phyloP scores from a whole-genome alignment of 2,888 invertebrate species.

The Brachyptera risi region DNA sequence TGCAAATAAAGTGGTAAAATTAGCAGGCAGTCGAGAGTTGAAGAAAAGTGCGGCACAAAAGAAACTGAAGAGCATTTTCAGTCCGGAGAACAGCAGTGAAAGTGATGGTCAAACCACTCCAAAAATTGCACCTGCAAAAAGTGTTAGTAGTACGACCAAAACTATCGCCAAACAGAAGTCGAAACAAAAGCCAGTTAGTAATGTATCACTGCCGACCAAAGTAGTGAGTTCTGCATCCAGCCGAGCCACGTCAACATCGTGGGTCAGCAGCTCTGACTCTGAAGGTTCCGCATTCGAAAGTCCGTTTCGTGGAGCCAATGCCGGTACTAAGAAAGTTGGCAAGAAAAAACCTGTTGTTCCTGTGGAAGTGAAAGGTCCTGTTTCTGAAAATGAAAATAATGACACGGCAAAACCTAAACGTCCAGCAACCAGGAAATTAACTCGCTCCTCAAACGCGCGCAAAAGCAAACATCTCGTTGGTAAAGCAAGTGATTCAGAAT shows the following conservation, averaged over 20 bases:
- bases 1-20: neutral
- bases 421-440: slow-evolving; percentile 58
- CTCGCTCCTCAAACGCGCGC: slow-evolving; percentile 64
- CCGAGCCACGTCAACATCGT: slow-evolving; percentile 10
- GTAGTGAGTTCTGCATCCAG: slow-evolving; percentile 8
- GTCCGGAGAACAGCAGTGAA: slow-evolving; percentile 73
- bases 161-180: slow-evolving; percentile 38
- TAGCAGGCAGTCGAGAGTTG: slow-evolving; percentile 33
- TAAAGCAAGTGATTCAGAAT: slow-evolving; percentile 38
- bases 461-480: slow-evolving; percentile 39
- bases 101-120: slow-evolving; percentile 47
- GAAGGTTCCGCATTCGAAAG: slow-evolving; percentile 26
- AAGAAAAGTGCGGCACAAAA: slow-evolving; percentile 37
- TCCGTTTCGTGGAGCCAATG: neutral
- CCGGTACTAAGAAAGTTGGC: slow-evolving; percentile 36
- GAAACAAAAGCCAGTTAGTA: slow-evolving; percentile 34
- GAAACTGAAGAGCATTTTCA: slow-evolving; percentile 68
- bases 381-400: slow-evolving; percentile 42
- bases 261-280: slow-evolving; percentile 21
- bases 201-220: no score
- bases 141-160: slow-evolving; percentile 40
- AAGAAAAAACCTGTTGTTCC: slow-evolving; percentile 42
- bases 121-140: slow-evolving; percentile 43
- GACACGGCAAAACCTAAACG: no score
- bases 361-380: no score